These are phyloP conservation scores for Hyperopisus bebe DNA, from an alignment of 2,113 vertebrate genomes.

Conservation along the genomic window DNA sequence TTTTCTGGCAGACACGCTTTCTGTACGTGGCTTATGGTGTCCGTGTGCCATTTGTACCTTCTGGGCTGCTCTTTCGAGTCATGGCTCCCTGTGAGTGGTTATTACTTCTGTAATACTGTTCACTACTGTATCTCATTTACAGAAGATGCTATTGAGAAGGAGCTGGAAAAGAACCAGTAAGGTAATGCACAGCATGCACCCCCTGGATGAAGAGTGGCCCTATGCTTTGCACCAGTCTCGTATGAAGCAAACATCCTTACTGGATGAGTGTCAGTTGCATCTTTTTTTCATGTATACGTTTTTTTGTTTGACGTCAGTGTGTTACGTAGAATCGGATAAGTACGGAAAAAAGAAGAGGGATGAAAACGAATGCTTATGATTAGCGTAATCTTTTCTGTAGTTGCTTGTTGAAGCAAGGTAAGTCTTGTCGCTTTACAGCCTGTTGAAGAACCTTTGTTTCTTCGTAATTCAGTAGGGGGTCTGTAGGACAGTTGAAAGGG, in stretches of 20 bases:
- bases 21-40: constrained; percentile 33
- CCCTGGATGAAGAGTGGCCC: constrained; percentile 34
- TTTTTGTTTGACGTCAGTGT: constrained; percentile 25
- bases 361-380: neutral
- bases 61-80: constrained; percentile 37
- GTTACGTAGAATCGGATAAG: neutral
- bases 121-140: constrained; percentile 93
- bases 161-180: constrained; percentile 99
- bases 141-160: constrained; percentile 98
- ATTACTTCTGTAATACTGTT: constrained; percentile 73
- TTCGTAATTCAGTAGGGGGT: neutral
- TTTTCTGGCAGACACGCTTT: constrained; percentile 21
- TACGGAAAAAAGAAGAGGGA: neutral
- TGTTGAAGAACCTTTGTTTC: neutral
- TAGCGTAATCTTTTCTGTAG: neutral
- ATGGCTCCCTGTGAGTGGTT: constrained; percentile 48
- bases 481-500: neutral
- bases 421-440: neutral
- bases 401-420: neutral
- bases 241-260: constrained; percentile 26
- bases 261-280: constrained; percentile 25
- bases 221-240: constrained; percentile 24
- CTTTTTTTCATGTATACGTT: constrained; percentile 28
- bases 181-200: constrained; percentile 85
- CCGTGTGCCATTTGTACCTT: constrained; percentile 38